These are phyloP conservation scores for Drosophila algonquin DNA, from an alignment of 2,888 invertebrate genomes.

Conservation along the genomic window DNA sequence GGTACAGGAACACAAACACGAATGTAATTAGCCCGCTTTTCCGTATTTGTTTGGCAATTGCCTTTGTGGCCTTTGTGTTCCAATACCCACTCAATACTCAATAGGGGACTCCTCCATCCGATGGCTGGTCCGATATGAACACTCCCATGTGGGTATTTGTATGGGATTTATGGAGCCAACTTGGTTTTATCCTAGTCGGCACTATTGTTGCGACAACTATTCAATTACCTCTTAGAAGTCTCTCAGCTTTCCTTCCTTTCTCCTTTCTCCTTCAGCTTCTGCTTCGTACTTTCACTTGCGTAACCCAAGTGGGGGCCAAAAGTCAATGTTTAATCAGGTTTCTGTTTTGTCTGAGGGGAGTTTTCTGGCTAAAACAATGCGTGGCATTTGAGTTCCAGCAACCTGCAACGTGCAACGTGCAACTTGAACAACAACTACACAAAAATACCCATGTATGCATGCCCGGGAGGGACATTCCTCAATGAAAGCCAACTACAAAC, in stretches of 20 bases:
- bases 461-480: not conserved
- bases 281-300: not conserved
- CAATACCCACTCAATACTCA: conserved; percentile 2
- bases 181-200: conserved; percentile 37
- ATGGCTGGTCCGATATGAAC: conserved; percentile 11
- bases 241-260: not conserved
- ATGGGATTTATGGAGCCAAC: conserved; percentile 53
- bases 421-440: not conserved
- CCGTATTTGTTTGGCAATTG: conserved; percentile 52
- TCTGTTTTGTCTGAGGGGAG: not conserved
- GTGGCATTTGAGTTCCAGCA: conserved; percentile 7
- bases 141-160: conserved; percentile 47
- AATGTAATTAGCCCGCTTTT: conserved; percentile 59
- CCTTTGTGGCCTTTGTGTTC: conserved; percentile 39
- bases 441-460: not conserved
- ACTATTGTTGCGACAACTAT: conserved; percentile 47
- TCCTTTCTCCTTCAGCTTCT: not conserved
- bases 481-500: not conserved
- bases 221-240: conserved; percentile 25
- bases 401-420: not conserved
- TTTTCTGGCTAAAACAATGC: conserved; percentile 22
- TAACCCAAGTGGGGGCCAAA: conserved; percentile 9
- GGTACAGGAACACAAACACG: conserved; percentile 12
- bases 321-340: conserved; percentile 33
- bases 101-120: not conserved